Base-by-base conservation (phyloP, 1,140 invertebrate genomes). In the Vanessa tameamea region DNA sequence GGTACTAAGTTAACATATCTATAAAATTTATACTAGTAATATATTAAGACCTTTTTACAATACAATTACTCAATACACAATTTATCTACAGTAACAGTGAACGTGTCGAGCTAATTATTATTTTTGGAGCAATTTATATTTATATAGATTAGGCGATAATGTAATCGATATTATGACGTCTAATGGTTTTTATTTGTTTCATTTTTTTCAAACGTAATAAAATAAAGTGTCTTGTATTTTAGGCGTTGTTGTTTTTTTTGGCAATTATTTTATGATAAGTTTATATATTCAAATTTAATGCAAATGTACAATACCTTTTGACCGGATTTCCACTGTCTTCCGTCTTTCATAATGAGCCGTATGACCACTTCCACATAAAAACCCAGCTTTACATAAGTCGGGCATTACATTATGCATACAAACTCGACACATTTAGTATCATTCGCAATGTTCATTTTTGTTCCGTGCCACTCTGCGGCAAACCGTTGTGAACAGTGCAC, bases 401-500 rank as follows among this genome's bases (percentile, higher is more conserved):
- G 37, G 37, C 63, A 51, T 75, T 75, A 72, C 70, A 72, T 78
- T 78, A 78, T 75, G 73, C 73, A 78, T 75, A 73, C 72, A 78
- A 75, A 78, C 77, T 74, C 72, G 65, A 75, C 69, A 78, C 69
- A 73, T 76, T 78, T 78, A 75, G 64, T 75, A 53, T 78, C 70
- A 73, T 75, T 55, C 50, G 59, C 59, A 51, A 76, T 77, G 76
- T 79, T 77, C 69, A 78, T 67, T 77, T 78, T 77, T 76, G 72
- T 78, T 78, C 74, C 64, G 72, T 70, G 64, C 48, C 65, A 65
- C 64, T 73, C 55, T 76, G 72, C 75, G 73, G 74, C 65, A 72
- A 79, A 74, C 69, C 78, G 64, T 50, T 72, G 69, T 68, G 78
- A 72, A 48, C 63, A 68, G 61, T 63, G 69, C 76, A 80, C 76